These are phyloP conservation scores for Sceloporus undulatus DNA, from an alignment of 2,113 vertebrate genomes.

Conservation along the genomic window DNA sequence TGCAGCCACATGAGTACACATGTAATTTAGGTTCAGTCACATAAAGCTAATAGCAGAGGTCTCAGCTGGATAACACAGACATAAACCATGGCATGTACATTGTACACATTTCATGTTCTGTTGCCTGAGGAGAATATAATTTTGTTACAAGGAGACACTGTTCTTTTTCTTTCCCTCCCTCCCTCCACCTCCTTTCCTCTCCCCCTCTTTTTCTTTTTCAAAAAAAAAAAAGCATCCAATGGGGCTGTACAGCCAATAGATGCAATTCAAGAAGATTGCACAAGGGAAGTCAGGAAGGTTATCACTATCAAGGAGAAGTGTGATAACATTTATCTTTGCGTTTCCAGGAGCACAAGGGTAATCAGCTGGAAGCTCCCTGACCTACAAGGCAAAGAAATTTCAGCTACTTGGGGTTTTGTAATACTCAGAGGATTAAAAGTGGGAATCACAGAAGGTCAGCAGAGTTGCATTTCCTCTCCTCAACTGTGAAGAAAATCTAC, in stretches of 20 bases:
- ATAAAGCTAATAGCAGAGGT: not conserved
- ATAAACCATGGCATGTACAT: not conserved
- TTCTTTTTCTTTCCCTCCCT: not conserved
- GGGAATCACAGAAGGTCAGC: slow-evolving; percentile 18
- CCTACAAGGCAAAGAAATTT: slow-evolving; percentile 11
- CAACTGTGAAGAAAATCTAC: not conserved
- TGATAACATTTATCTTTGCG: slow-evolving; percentile 41
- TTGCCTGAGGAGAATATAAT: not conserved
- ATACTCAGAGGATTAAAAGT: slow-evolving; percentile 5
- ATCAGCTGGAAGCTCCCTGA: slow-evolving; percentile 14
- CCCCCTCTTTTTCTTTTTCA: no score
- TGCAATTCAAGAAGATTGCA: slow-evolving; percentile 15
- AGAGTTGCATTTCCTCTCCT: not conserved
- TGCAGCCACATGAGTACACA: no score
- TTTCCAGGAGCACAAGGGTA: slow-evolving; percentile 24
- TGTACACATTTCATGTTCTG: not conserved
- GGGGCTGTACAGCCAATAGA: slow-evolving; percentile 5
- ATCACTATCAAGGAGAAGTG: slow-evolving; percentile 13
- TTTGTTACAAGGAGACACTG: not conserved
- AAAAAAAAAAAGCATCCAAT: not conserved
- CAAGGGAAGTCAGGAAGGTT: slow-evolving; percentile 14
- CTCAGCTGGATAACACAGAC: not conserved
- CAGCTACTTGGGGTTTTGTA: not conserved
- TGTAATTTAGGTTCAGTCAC: not conserved
- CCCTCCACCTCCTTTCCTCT: not conserved